Percentiles rank a stretch among this genome's conserved stretches.
Conservation (phyloP, 2,113 vertebrate genomes). For the Rhegmatorhina hoffmannsi region DNA sequence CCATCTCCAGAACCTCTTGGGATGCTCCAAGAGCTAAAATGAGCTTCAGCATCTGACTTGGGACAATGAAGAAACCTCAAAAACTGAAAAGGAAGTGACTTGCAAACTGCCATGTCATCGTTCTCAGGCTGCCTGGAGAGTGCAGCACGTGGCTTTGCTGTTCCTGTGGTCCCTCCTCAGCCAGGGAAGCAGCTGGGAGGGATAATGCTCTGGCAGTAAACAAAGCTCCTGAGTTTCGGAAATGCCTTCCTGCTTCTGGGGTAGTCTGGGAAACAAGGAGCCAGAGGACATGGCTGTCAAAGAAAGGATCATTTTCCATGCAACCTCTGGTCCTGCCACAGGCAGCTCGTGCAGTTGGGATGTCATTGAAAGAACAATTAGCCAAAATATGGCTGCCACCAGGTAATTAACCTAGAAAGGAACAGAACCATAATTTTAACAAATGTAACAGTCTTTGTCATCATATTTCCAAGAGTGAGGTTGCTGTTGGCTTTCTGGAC, state of each 20-base stretch:
- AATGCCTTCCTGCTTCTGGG: not conserved
- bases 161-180: not conserved
- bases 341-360: not conserved
- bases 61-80: not conserved
- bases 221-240: not conserved
- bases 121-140: not conserved
- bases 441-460: not conserved
- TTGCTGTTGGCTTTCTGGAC: not conserved
- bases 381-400: not conserved
- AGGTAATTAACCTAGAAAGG: not conserved
- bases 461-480: not conserved
- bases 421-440: not conserved
- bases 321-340: not conserved
- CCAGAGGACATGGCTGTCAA: not conserved
- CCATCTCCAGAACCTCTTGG: not conserved
- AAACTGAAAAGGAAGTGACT: not conserved
- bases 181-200: not conserved
- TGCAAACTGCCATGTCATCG: not conserved
- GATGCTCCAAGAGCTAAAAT: not conserved
- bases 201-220: not conserved
- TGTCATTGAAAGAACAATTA: not conserved
- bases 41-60: not conserved
- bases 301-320: not conserved
- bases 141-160: not conserved
- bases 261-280: not conserved